Conservation (phyloP, 2,113 vertebrate genomes). For the Calidris pugnax region DNA sequence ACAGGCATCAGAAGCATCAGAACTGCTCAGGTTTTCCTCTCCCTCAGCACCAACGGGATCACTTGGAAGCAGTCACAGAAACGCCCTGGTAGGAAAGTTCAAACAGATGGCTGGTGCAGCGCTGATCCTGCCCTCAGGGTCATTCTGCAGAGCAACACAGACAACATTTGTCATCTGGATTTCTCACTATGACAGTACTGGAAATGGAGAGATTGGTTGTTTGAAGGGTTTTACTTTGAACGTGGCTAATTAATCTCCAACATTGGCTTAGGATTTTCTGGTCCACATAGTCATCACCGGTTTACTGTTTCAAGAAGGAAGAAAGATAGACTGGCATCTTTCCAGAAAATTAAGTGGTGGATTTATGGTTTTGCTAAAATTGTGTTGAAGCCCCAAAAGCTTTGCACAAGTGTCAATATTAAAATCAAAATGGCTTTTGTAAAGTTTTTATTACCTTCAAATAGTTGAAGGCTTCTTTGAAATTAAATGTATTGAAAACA, state of each 20-base stretch:
- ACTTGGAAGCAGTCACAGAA: neutral
- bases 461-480: constrained; percentile 50
- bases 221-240: constrained; percentile 38
- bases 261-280: constrained; percentile 28
- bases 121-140: constrained; percentile 33
- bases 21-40: neutral
- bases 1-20: neutral
- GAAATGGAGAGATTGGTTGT: constrained; percentile 1
- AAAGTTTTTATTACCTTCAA: constrained; percentile 65
- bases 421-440: constrained; percentile 46
- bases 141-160: constrained; percentile 11
- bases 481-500: neutral
- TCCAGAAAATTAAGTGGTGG: neutral
- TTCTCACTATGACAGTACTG: neutral
- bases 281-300: neutral
- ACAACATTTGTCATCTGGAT: constrained; percentile 6
- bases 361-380: constrained; percentile 61
- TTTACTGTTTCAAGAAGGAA: constrained; percentile 12
- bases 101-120: constrained; percentile 35
- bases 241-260: constrained; percentile 27
- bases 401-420: neutral
- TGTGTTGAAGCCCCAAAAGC: neutral
- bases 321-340: neutral
- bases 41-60: neutral
- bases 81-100: neutral